Evolutionary conservation across 1,140 invertebrate species (phyloP).

Genomic region (Pseudomyrmex concolor): DNA sequence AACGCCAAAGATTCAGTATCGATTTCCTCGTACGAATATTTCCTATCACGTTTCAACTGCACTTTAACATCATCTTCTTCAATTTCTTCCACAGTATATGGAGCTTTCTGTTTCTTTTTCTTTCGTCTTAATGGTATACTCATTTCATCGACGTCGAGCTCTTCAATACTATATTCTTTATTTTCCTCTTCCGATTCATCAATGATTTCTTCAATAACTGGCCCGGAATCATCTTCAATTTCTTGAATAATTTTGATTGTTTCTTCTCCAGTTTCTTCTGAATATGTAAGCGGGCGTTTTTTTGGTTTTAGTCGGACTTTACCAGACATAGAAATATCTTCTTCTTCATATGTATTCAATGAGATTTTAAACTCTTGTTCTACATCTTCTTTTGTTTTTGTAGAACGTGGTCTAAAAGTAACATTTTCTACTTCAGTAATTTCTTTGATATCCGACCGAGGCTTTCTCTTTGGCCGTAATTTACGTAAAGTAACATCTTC

Average conservation of each 20-base stretch:
- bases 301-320: slow-evolving; percentile 92
- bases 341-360: slow-evolving; percentile 92
- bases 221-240: slow-evolving; percentile 88
- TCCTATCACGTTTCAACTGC: slow-evolving; percentile 85
- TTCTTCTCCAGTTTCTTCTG: slow-evolving; percentile 90
- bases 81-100: slow-evolving; percentile 81
- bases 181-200: slow-evolving; percentile 87
- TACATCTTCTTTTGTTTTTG: slow-evolving; percentile 92
- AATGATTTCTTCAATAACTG: slow-evolving; percentile 89
- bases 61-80: slow-evolving; percentile 85
- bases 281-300: slow-evolving; percentile 88
- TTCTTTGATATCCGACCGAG: slow-evolving; percentile 88
- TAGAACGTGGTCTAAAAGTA: slow-evolving; percentile 89
- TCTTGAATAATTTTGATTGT: slow-evolving; percentile 90
- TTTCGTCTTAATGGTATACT: slow-evolving; percentile 83
- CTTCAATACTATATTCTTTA: slow-evolving; percentile 86
- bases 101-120: slow-evolving; percentile 73
- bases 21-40: slow-evolving; percentile 82
- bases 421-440: slow-evolving; percentile 90
- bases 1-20: slow-evolving; percentile 87
- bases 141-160: slow-evolving; percentile 87
- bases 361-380: slow-evolving; percentile 95
- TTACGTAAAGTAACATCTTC: slow-evolving; percentile 91
- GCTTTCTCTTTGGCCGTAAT: slow-evolving; percentile 87
- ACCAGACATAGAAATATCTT: slow-evolving; percentile 93